phyloP scores from a whole-genome alignment of 2,113 vertebrate genomes.

The Peromyscus leucopus region DNA sequence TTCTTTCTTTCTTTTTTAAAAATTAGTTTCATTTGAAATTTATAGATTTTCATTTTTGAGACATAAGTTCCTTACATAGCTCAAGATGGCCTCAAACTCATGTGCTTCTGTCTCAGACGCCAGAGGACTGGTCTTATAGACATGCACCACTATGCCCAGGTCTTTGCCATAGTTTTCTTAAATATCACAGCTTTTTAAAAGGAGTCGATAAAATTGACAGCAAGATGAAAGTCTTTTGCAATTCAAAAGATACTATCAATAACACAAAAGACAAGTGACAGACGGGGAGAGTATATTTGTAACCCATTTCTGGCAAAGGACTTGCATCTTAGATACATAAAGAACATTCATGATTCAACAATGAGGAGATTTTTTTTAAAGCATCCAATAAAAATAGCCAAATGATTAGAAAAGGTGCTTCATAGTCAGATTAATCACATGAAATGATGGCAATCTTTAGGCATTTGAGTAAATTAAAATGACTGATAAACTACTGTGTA shows the following conservation, averaged over 20 bases:
- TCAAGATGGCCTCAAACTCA: background rate
- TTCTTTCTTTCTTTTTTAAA: background rate
- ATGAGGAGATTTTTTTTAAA: background rate
- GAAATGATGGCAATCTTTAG: background rate
- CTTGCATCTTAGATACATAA: background rate
- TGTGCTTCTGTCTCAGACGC: background rate
- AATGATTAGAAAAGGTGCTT: background rate
- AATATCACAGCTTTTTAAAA: background rate
- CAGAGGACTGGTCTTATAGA: background rate
- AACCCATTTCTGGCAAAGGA: background rate
- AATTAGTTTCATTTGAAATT: background rate
- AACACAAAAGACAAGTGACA: background rate
- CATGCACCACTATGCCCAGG: too few relatives aligned
- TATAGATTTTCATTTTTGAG: background rate
- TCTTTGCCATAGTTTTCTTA: background rate
- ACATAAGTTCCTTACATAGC: background rate
- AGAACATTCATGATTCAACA: background rate
- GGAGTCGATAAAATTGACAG: background rate
- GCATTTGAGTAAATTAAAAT: background rate
- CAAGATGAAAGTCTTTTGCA: slow-evolving; percentile 1
- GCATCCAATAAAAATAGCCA: background rate
- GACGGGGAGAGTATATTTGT: background rate
- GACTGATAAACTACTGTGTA: background rate
- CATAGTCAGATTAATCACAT: background rate
- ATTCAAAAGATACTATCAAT: background rate